Evolutionary conservation across 2,113 vertebrate species (phyloP), one percentile per base, ranked within the genome.

Genomic region (Tringa solitaria): DNA sequence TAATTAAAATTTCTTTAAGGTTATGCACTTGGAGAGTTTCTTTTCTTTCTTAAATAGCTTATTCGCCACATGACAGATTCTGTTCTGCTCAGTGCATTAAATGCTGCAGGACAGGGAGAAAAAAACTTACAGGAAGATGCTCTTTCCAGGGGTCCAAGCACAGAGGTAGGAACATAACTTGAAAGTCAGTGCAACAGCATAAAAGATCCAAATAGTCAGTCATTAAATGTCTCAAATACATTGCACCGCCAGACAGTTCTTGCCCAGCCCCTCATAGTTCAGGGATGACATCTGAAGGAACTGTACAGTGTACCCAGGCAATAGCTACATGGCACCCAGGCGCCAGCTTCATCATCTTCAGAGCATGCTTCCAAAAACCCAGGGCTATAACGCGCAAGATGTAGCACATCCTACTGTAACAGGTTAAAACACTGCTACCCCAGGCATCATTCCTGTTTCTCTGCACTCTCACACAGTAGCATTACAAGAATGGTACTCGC

Each of bases 1-100:
- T 89, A 92, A 97, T 96, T 95, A 95, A 92, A 95, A 94, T 83
- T 96, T 95, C 67, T 82, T 78, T 89, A 96, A 95, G 81, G 85
- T 97, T 92, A 90, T 73, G 37, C 61, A 81, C 70, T 94, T 76
- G 20, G 48, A 89, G 45, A 81, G 39, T 81, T 96, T 85, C 57
- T 83, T 89, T 50, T 67, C 24, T 20, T 63, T 63, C 64, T 81
- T 81, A 84, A 88, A 86, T 39, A 85, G 57, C 10, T 77, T 80
- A 37, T 93, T 90, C 26, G 41, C 28, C 45, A 57, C 4, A 20
- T 54, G 46, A 67, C 43, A 83, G 45, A 53, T 35, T 90, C 41
- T 74, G 41, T 30, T 92, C 82, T 83, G 26, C 50, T 67, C 1
- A 0, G 33, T 23, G 39, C 60, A 56, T 54, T 81, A 48, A 65